These are phyloP conservation scores for Smittia aterrima DNA, from an alignment of 2,888 invertebrate species.

Conservation along the genomic window DNA sequence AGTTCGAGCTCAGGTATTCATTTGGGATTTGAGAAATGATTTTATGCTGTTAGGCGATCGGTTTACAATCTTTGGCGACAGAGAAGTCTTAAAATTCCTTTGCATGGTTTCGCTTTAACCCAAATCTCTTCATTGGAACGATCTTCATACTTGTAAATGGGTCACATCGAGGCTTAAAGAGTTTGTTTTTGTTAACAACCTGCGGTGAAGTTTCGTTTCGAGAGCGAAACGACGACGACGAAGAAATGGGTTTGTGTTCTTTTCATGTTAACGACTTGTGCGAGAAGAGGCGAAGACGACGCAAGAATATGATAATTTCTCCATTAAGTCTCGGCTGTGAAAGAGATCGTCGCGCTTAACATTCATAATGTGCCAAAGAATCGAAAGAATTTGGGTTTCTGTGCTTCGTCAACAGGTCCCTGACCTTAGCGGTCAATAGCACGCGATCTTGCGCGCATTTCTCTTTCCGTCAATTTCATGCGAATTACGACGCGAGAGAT, in stretches of 20 bases:
- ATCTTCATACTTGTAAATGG: neutral
- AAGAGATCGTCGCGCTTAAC: neutral
- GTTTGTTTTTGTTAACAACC: neutral
- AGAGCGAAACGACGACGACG: neutral
- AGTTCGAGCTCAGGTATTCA: neutral
- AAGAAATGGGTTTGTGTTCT: neutral
- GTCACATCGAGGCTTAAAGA: neutral
- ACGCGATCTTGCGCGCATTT: slow-evolving; percentile 1
- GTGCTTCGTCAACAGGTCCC: neutral
- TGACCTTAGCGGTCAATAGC: neutral
- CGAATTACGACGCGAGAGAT: neutral
- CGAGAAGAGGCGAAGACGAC: neutral
- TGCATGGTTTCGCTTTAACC: neutral
- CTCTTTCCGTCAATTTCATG: neutral
- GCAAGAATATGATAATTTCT: neutral
- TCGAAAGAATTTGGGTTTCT: slow-evolving; percentile 7
- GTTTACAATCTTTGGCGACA: neutral
- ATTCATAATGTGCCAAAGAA: neutral
- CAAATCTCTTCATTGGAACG: neutral
- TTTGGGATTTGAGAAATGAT: neutral
- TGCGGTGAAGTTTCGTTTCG: neutral
- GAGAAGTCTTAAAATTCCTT: neutral
- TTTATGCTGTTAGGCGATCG: neutral
- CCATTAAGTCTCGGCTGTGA: neutral
- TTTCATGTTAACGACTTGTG: neutral